Base-by-base conservation (phyloP, 2,888 invertebrate genomes). In the Eledone cirrhosa region DNA sequence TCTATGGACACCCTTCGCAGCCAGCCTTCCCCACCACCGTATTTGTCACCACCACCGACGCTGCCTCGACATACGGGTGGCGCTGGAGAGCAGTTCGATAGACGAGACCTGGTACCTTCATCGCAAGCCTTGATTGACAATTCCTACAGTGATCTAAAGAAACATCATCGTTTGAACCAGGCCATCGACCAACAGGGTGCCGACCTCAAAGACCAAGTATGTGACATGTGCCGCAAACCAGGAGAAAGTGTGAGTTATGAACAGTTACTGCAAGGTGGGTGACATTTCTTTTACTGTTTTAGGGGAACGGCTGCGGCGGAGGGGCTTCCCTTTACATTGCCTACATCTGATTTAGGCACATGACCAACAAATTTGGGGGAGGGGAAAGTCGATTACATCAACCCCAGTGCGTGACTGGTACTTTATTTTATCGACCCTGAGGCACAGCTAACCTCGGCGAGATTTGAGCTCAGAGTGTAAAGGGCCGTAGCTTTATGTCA, bases 161-260 rank as follows among this genome's bases (percentile, higher is more conserved):
- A 82, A 63, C 83, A 87, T 77, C 85, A 85, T 81, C 83, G 84
- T 78, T 82, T 87, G 41, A 85, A 86, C 81, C 84, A 85, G 80
- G 83, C 82, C 77, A 80, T 88, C 31, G 80, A 87, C 47, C 84
- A 86, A 80, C 86, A 88, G 79, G 87, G 87, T 8, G 84, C 81
- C 41, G 82, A 83, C 74, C 84, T 88, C 81, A 87, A 87, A 75
- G 82, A 86, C 48, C 83, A 83, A 31, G 86, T 88, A 4, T 84
- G 86, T 83, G 87, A 87, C 74, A 83, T 84, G 24, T 84, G 86
- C 29, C 85, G 86, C 27, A 87, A 85, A 78, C 84, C 86, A 3
- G 86, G 87, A 11, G 88, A 88, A 74, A 85, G 84, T 11, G 80
- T 88, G 78, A 85, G 86, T 1, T 88, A 88, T 77, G 88, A 88